Base-by-base conservation (phyloP, 1,140 invertebrate genomes). In the Plectus sambesii region DNA sequence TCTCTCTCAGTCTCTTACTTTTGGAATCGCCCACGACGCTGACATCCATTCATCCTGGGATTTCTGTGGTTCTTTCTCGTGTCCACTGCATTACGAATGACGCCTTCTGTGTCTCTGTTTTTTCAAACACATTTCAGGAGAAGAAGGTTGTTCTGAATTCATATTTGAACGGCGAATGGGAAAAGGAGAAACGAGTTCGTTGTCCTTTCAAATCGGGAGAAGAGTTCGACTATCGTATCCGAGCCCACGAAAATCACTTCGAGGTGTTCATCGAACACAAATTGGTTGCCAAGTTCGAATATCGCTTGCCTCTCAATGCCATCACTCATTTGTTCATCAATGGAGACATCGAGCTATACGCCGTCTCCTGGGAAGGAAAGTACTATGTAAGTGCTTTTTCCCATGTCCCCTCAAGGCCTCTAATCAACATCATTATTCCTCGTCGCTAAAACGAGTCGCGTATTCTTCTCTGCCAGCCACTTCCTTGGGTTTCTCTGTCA, bases 121-220 rank as follows among this genome's bases (percentile, higher is more conserved):
- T n/a, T n/a, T n/a, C n/a, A n/a, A n/a, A n/a, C n/a, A n/a, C n/a
- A n/a, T n/a, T n/a, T n/a, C 23, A 46, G 4, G 40, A 49, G 19
- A 60, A 59, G 44, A 65, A 67, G 24, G 51, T 69, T 5, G 59
- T 47, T 35, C 42, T 67, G 25, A 67, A 67, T 47, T 65, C 64
- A 3, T 67, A 66, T 39, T 63, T 67, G 38, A 54, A 68, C 45
- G 61, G 56, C 6, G 66, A 67, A 42, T 67, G 66, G 66, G 64
- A 66, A 25, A 56, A 49, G 55, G 26, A 20, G 25, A 9, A 15
- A 51, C 9, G 1, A 39, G 5, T 42, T 41, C 5, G 22, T 22
- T 2, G 6, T 15, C 15, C 8, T 9, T 26, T 24, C 9, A 20
- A 45, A 37, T 17, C 12, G 17, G 66, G 62, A 30, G 59, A 61